Base-by-base conservation (phyloP, 1,140 invertebrate species). In the Listronotus bonariensis region DNA sequence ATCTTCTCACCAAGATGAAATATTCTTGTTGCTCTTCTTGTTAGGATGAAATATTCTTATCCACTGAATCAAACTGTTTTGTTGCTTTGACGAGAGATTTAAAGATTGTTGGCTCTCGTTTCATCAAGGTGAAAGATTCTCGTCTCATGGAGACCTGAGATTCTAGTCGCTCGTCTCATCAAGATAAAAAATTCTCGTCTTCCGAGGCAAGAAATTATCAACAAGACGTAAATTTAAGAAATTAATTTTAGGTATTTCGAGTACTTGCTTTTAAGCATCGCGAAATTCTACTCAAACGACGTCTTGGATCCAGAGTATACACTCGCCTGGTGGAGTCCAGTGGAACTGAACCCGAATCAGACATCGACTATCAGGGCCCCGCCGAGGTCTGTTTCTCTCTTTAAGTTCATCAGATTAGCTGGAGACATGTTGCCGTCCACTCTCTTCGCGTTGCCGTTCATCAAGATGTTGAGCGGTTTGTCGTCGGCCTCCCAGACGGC, bases 361-460 rank as follows among this genome's bases (percentile, higher is more conserved):
- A 68, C 64, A 53, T 42, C 55, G 65, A 65, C 42, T 45, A 64
- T 53, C 62, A 70, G 62, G 74, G 79, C 82, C 15, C 81, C 81
- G 34, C 83, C 87, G 0, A 81, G 87, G 32, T 85, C 92, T 72
- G 88, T 92, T 14, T 88, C 90, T 0, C 81, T 97, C 8, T 94
- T 92, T 78, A 97, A 97, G 81, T 96, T 97, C 79, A 87, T 97
- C 4, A 84, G 92, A 6, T 82, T 94, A 54, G 90, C 93, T 40
- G 75, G 63, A 7, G 93, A 95, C 77, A 82, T 93, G 75, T 79
- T 96, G 34, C 91, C 92, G n/a, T 85, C 92, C 11, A 86, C 89
- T 3, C 79, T 97, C 31, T 95, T 95, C 77, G 88, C 92, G n/a
- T n/a, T 26, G 8, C 88, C 92, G 0, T 97, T 96, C 79, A 81